Evolutionary conservation across 2,113 vertebrate species (phyloP).

Genomic region (Pterocles burchelli): DNA sequence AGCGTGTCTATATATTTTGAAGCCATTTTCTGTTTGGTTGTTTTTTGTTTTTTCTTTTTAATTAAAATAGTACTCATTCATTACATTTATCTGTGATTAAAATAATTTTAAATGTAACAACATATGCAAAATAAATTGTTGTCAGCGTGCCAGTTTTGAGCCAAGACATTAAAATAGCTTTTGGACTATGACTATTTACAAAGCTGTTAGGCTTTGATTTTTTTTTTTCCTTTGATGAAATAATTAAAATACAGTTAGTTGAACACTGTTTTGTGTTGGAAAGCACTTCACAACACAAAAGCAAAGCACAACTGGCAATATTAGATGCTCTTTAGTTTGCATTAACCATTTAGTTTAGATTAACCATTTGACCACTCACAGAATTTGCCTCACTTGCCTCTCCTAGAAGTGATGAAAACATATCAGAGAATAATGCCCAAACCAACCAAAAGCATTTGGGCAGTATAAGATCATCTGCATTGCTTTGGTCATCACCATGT

Average conservation of each 20-base stretch:
- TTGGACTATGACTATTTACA: not conserved
- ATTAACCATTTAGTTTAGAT: not conserved
- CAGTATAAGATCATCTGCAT: not conserved
- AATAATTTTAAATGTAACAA: not conserved
- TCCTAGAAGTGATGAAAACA: not conserved
- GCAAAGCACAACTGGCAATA: not conserved
- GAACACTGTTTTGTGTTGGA: not conserved
- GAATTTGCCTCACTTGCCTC: not conserved
- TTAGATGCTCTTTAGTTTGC: not conserved
- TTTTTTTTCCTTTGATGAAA: not conserved
- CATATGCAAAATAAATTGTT: not conserved
- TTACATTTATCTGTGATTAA: not conserved
- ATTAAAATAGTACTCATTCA: constrained; percentile 1
- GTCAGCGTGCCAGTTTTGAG: not conserved
- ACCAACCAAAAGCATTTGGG: not conserved
- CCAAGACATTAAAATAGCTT: not conserved
- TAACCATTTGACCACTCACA: not conserved
- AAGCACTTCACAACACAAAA: not conserved
- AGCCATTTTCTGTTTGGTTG: not conserved
- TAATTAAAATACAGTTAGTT: not conserved
- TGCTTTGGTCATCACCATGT: not conserved
- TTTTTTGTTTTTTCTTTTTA: not conserved
- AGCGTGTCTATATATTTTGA: constrained; percentile 14
- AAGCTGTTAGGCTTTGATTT: not conserved
- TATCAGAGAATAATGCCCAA: not conserved